Conservation (phyloP, 2,797 vertebrate genomes). For the Macropodus opercularis region DNA sequence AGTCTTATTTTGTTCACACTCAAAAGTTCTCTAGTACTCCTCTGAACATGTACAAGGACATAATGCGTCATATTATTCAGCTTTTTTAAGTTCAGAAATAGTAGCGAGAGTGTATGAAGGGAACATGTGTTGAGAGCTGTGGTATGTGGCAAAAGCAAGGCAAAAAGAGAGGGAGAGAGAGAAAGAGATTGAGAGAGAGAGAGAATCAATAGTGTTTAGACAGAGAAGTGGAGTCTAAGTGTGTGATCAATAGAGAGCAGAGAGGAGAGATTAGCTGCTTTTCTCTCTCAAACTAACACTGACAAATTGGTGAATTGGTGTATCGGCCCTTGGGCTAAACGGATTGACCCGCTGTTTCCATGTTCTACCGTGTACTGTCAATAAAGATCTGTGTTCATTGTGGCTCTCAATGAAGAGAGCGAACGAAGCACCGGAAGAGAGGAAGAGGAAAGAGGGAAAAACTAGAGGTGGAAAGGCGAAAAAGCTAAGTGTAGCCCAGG, state of each 20-base stretch:
- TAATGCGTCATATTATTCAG: slow-evolving; percentile 34
- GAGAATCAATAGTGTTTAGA: slow-evolving; percentile 91
- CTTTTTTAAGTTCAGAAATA: slow-evolving; percentile 52
- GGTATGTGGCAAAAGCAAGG: slow-evolving; percentile 61
- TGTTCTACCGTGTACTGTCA: slow-evolving; percentile 82
- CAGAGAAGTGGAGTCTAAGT: slow-evolving; percentile 88
- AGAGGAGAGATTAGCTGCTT: slow-evolving; percentile 86
- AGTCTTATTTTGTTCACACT: slow-evolving; percentile 24
- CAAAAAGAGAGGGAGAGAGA: slow-evolving; percentile 63
- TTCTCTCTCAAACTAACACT: slow-evolving; percentile 86
- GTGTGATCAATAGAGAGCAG: slow-evolving; percentile 88
- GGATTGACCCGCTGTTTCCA: slow-evolving; percentile 85
- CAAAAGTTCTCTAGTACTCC: slow-evolving; percentile 6
- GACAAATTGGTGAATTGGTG: slow-evolving; percentile 85
- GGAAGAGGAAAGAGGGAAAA: slow-evolving; percentile 35
- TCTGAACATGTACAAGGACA: slow-evolving; percentile 31
- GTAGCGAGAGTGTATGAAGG: slow-evolving; percentile 28
- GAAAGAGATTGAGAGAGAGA: slow-evolving; percentile 78
- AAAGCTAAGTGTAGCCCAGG: slow-evolving; percentile 43
- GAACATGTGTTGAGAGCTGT: slow-evolving; percentile 65
- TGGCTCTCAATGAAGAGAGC: slow-evolving; percentile 73
- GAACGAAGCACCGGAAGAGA: slow-evolving; percentile 61
- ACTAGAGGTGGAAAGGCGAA: slow-evolving; percentile 10
- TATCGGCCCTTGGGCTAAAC: slow-evolving; percentile 85
- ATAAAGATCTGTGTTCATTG: slow-evolving; percentile 81